Evolutionary conservation across 1,140 invertebrate genomes (phyloP).

Genomic region (Lineus longissimus): DNA sequence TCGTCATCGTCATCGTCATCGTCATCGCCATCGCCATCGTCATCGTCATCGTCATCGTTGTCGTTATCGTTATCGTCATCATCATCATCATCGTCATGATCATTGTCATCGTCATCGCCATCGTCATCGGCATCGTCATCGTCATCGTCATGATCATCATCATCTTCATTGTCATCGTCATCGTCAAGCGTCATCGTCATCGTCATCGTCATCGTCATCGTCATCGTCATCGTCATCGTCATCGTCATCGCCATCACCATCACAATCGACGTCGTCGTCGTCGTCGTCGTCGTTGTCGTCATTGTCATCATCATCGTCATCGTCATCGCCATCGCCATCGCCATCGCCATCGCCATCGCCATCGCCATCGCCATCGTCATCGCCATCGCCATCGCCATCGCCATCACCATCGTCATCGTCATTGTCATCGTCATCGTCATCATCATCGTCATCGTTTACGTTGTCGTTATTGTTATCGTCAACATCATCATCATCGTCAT

Average conservation of each 20-base stretch:
- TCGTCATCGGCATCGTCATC: too few relatives aligned
- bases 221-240: not conserved
- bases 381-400: constrained; percentile 1
- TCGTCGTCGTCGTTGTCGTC: constrained; percentile 1
- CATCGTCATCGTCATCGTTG: constrained; percentile 3
- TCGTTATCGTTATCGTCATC: constrained; percentile 1
- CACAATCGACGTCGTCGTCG: not conserved
- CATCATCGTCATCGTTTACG: too few relatives aligned
- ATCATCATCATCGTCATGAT: constrained; percentile 2
- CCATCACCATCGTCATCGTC: constrained; percentile 1
- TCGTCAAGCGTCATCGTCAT: too few relatives aligned
- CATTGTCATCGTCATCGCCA: too few relatives aligned
- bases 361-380: constrained; percentile 1
- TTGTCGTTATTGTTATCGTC: too few relatives aligned
- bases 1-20: constrained; percentile 17
- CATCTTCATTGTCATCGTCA: too few relatives aligned
- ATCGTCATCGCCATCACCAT: too few relatives aligned
- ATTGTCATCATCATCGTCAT: constrained; percentile 2
- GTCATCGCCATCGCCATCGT: constrained; percentile 7
- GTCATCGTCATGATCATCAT: too few relatives aligned
- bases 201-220: constrained; percentile 1
- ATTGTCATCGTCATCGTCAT: constrained; percentile 2
- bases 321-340: not conserved
- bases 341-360: not conserved
- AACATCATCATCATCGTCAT: too few relatives aligned